Evolutionary conservation across 1,140 invertebrate genomes (phyloP).

Genomic region (Drosophila ercepeae): DNA sequence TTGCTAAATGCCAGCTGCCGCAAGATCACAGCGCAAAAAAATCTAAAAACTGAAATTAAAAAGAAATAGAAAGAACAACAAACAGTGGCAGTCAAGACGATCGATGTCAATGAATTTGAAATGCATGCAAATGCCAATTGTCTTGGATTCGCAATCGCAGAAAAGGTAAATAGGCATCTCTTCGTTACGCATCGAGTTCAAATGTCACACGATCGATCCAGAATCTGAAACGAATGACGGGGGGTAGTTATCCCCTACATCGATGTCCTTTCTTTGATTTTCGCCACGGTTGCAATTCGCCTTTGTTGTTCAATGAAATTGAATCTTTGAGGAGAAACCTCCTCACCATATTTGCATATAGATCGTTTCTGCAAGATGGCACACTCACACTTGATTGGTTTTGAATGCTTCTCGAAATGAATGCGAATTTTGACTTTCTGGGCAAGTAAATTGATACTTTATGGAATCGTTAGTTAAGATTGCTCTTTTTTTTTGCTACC

Average conservation of each 20-base stretch:
- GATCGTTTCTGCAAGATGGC: conserved; percentile 44
- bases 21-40: conserved; percentile 55
- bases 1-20: conserved; percentile 58
- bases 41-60: conserved; percentile 77
- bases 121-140: conserved; percentile 73
- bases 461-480: conserved; percentile 42
- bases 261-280: conserved; percentile 40
- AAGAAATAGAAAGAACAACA: conserved; percentile 81
- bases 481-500: conserved; percentile 45
- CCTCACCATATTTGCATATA: conserved; percentile 60
- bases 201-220: conserved; percentile 62
- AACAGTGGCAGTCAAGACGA: conserved; percentile 62
- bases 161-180: conserved; percentile 33
- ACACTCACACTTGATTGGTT: conserved; percentile 69
- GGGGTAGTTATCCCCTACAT: conserved; percentile 30
- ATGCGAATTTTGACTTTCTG: conserved; percentile 47
- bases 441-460: conserved; percentile 63
- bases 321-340: conserved; percentile 49
- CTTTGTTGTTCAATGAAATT: conserved; percentile 71
- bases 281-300: conserved; percentile 75
- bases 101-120: conserved; percentile 74
- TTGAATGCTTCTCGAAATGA: conserved; percentile 62
- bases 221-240: conserved; percentile 45
- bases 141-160: conserved; percentile 20
- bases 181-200: conserved; percentile 48